These are phyloP conservation scores for Perithous albicinctus DNA, from an alignment of 2,888 invertebrate species.

Conservation along the genomic window DNA sequence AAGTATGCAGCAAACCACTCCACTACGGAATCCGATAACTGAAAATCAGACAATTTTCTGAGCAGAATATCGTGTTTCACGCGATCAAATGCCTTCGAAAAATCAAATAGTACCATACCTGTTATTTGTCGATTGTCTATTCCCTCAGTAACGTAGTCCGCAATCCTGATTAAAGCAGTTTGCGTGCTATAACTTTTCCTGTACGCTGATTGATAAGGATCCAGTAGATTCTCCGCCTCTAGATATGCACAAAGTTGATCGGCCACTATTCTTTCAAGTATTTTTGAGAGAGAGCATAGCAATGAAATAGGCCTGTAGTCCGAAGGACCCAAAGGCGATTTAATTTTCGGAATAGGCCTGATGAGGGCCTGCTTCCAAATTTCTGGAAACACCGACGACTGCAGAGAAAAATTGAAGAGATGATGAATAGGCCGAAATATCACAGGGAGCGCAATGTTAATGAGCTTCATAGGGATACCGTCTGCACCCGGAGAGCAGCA, in stretches of 20 bases:
- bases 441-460: neutral
- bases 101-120: slow-evolving; percentile 24
- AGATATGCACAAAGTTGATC: slow-evolving; percentile 68
- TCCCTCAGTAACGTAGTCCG: slow-evolving; percentile 65
- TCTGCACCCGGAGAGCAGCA: neutral
- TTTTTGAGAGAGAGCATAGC: slow-evolving; percentile 67
- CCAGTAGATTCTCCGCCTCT: slow-evolving; percentile 67
- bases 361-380: slow-evolving; percentile 72
- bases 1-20: neutral
- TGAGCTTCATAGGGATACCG: neutral
- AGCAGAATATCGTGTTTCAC: neutral
- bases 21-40: neutral
- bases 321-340: slow-evolving; percentile 42
- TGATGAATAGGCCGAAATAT: neutral
- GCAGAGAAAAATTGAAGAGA: slow-evolving; percentile 51
- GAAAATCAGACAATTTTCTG: neutral
- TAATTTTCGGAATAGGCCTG: slow-evolving; percentile 70
- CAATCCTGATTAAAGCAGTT: slow-evolving; percentile 70
- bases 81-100: slow-evolving; percentile 6
- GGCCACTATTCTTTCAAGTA: slow-evolving; percentile 63
- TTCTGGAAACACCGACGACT: neutral
- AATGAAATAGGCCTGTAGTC: slow-evolving; percentile 73
- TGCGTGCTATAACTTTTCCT: slow-evolving; percentile 69
- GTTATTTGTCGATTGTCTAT: neutral
- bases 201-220: slow-evolving; percentile 73